A percentile compares a stretch with the other conserved stretches of the same genome.
Conservation (phyloP, 2,113 vertebrate species). For the Vulpes vulpes region DNA sequence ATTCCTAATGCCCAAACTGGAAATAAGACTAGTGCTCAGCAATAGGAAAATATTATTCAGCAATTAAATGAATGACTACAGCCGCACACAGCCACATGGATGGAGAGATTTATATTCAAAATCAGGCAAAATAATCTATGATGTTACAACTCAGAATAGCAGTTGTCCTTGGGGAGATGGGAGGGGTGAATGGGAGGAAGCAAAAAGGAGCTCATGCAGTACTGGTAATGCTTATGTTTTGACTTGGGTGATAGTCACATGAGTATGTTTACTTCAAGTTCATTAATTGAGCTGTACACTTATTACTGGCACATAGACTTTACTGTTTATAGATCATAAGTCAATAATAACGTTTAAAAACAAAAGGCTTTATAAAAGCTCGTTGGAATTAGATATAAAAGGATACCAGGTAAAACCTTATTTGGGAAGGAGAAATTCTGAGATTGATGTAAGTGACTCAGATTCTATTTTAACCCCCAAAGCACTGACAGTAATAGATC, state of each 20-base stretch:
- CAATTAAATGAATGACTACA: not conserved
- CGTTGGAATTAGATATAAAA: constrained; percentile 21
- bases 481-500: constrained; percentile 49
- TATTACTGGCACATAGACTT: not conserved
- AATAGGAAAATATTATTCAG: not conserved
- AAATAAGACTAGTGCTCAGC: not conserved
- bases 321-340: not conserved
- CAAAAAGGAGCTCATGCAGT: no score
- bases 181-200: not conserved
- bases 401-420: not conserved
- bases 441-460: not conserved
- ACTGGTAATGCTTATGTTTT: not conserved
- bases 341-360: constrained; percentile 9
- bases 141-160: not conserved
- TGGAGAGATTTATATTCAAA: not conserved
- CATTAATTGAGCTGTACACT: not conserved
- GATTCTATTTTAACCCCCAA: constrained; percentile 66
- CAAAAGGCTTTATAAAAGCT: constrained; percentile 2
- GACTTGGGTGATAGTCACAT: not conserved
- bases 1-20: not conserved
- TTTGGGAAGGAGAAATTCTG: constrained; percentile 2
- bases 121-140: not conserved
- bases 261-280: not conserved
- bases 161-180: not conserved
- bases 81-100: not conserved